Percentiles rank a stretch among this genome's conserved stretches.
phyloP scores from a whole-genome alignment of 2,113 vertebrate genomes.

The Ivindomyrus marchei region DNA sequence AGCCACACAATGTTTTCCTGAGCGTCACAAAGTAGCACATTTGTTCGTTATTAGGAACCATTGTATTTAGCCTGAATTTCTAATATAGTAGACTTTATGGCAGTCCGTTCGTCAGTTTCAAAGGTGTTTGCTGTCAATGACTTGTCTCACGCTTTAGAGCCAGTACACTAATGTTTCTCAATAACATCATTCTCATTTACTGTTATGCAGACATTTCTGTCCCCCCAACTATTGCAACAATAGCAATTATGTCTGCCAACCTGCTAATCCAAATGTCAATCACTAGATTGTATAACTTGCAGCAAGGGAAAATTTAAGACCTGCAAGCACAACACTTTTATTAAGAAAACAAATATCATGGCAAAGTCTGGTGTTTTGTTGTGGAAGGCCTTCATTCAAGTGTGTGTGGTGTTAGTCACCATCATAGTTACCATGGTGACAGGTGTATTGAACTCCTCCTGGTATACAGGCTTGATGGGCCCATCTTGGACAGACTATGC shows the following conservation, averaged over 20 bases:
- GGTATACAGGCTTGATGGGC: too few species aligned
- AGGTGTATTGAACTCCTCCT: too few species aligned
- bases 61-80: too few species aligned
- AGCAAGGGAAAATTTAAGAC: slow-evolving; percentile 36
- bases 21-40: too few species aligned
- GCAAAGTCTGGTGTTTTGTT: slow-evolving; percentile 19
- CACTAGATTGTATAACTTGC: slow-evolving; percentile 25
- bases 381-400: not conserved
- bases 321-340: slow-evolving; percentile 32
- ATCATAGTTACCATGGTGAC: too few species aligned
- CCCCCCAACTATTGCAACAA: slow-evolving; percentile 19
- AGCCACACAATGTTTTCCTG: too few species aligned
- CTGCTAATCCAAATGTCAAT: slow-evolving; percentile 31
- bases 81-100: too few species aligned
- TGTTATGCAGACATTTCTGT: slow-evolving; percentile 25
- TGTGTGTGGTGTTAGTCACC: too few species aligned
- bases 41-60: too few species aligned
- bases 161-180: slow-evolving; percentile 37
- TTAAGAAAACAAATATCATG: slow-evolving; percentile 34
- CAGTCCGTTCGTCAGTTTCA: not conserved
- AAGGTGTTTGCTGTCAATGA: not conserved
- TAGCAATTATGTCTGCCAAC: slow-evolving; percentile 34
- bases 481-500: too few species aligned
- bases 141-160: slow-evolving; percentile 20
- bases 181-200: slow-evolving; percentile 30